These are phyloP conservation scores for Antheraea yamamai DNA, from an alignment of 2,888 invertebrate species.

Conservation along the genomic window DNA sequence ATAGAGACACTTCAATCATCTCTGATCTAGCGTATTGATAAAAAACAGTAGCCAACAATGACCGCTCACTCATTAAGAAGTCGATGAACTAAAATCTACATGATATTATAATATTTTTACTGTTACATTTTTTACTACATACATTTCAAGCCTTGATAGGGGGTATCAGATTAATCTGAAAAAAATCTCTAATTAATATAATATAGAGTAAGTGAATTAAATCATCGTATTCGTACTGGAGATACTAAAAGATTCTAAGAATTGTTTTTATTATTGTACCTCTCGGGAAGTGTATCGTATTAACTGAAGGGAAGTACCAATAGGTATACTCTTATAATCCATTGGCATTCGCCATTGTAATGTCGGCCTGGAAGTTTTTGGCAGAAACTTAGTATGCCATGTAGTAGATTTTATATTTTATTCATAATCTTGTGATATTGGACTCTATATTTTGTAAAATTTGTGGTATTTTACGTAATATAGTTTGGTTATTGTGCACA, in stretches of 20 bases:
- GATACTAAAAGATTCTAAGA: too few relatives aligned
- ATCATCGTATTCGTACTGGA: not conserved
- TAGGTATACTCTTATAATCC: not conserved
- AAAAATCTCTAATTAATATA: not conserved
- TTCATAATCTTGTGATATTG: too few relatives aligned
- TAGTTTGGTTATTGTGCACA: too few relatives aligned
- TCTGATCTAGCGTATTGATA: conserved; percentile 1
- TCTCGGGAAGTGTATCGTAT: too few relatives aligned
- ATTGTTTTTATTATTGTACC: too few relatives aligned
- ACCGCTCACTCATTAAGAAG: conserved; percentile 5
- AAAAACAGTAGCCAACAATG: conserved; percentile 9
- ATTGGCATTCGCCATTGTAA: not conserved
- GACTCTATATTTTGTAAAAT: too few relatives aligned
- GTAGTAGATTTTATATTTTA: too few relatives aligned
- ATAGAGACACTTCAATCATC: not conserved
- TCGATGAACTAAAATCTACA: conserved; percentile 14
- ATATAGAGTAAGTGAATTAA: not conserved
- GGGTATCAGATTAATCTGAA: not conserved
- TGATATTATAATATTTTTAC: conserved; percentile 14
- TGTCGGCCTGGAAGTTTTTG: too few relatives aligned
- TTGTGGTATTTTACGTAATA: too few relatives aligned
- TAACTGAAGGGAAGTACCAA: too few relatives aligned
- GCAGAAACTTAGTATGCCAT: too few relatives aligned
- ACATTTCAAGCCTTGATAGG: conserved; percentile 5
- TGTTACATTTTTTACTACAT: conserved; percentile 9